Evolutionary conservation across 2,797 vertebrate genomes (phyloP).

Genomic region (Phaenicophaeus curvirostris): DNA sequence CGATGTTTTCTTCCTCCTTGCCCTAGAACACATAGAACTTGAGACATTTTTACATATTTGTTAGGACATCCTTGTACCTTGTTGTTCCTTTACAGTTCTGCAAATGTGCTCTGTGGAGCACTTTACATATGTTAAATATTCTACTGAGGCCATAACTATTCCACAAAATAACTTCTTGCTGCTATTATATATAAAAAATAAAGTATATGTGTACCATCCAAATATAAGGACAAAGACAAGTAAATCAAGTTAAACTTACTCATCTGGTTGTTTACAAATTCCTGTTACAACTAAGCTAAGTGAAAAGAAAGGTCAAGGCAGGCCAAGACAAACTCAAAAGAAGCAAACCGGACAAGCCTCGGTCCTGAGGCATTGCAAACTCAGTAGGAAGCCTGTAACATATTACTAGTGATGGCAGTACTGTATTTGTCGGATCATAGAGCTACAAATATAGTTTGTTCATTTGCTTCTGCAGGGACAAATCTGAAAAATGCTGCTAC

Average conservation of each 20-base stretch:
- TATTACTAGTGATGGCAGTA: neutral
- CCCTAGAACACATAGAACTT: neutral
- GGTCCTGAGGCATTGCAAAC: neutral
- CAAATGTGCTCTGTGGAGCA: neutral
- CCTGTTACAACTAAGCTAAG: neutral
- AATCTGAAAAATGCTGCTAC: neutral
- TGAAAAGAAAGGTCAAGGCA: neutral
- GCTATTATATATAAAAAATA: neutral
- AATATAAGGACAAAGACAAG: neutral
- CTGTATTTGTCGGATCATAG: neutral
- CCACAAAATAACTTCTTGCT: neutral
- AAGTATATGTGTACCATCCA: fast-evolving
- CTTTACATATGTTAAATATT: neutral
- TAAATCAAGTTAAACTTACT: neutral
- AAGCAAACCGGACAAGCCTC: neutral
- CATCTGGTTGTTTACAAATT: neutral
- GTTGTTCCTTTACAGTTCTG: neutral
- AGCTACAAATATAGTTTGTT: neutral
- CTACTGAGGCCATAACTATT: neutral
- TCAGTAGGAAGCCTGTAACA: neutral
- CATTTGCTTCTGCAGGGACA: neutral
- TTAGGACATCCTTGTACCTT: neutral
- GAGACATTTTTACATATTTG: neutral
- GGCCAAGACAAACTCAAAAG: neutral
- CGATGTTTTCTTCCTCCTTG: neutral